A percentile compares a stretch with the other conserved stretches of the same genome.
These are phyloP conservation scores for Molossus molossus DNA, from an alignment of 2,797 vertebrate genomes.

Conservation along the genomic window DNA sequence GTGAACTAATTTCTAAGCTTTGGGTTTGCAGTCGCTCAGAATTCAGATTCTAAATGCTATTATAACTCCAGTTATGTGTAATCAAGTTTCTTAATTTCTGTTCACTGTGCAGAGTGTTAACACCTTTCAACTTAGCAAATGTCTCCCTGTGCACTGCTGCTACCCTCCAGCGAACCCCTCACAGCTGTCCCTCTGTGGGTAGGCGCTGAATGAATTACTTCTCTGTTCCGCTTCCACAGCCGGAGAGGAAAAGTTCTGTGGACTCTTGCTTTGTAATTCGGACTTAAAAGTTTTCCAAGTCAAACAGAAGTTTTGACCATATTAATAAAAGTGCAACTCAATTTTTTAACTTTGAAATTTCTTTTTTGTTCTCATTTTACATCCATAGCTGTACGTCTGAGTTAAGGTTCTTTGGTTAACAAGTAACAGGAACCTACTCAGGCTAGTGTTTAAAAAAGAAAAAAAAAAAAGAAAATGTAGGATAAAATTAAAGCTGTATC, in stretches of 20 bases:
- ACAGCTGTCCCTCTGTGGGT: neutral
- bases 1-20: constrained; percentile 38
- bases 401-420: neutral
- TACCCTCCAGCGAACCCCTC: neutral
- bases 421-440: neutral
- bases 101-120: neutral
- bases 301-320: neutral
- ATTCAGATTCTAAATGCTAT: neutral
- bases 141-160: neutral
- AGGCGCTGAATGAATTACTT: neutral
- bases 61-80: neutral
- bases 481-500: neutral
- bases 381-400: neutral
- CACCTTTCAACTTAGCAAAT: neutral
- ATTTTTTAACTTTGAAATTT: neutral
- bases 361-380: neutral
- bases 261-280: neutral
- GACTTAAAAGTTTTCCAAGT: neutral
- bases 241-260: neutral
- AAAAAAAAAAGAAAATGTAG: constrained; percentile 26
- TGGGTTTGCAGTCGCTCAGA: neutral
- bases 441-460: neutral
- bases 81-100: neutral
- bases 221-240: neutral
- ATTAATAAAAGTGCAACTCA: neutral